Percentiles rank a stretch among this genome's conserved stretches.
Evolutionary conservation across 2,797 vertebrate species (phyloP).

Genomic region (Micromesistius poutassou): DNA sequence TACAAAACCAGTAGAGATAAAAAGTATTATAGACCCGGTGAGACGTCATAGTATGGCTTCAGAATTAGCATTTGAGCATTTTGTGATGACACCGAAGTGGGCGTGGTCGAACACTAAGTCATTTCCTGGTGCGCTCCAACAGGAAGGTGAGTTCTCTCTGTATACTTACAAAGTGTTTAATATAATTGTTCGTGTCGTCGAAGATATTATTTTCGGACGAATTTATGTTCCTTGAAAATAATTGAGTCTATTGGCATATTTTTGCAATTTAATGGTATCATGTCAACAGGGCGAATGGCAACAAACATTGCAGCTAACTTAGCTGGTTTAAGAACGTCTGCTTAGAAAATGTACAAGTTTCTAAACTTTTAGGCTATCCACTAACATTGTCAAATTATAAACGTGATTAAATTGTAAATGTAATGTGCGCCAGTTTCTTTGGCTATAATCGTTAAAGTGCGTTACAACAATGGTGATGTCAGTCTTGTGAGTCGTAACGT

Average conservation of each 20-base stretch:
- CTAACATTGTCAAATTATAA: neutral
- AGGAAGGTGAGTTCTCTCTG: slow-evolving; percentile 66
- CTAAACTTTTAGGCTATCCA: neutral
- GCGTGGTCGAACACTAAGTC: slow-evolving; percentile 53
- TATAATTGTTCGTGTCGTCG: neutral
- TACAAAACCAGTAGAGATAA: neutral
- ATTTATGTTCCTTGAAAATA: neutral
- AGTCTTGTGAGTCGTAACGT: slow-evolving; percentile 15
- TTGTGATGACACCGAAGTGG: slow-evolving; percentile 8
- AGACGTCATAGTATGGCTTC: neutral
- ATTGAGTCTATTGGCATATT: neutral
- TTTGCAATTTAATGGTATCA: neutral
- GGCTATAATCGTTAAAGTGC: neutral
- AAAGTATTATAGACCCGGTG: neutral
- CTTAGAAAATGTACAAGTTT: neutral
- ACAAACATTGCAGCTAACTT: neutral
- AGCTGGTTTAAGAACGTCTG: neutral
- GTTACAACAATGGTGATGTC: neutral
- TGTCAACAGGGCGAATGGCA: neutral
- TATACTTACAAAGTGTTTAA: neutral
- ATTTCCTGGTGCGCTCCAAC: slow-evolving; percentile 75
- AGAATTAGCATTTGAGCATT: neutral
- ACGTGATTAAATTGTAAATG: neutral
- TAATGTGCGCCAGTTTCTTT: neutral
- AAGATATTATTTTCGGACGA: neutral